Evolutionary conservation across 2,113 vertebrate genomes (phyloP), one percentile per base, ranked within the genome.

Genomic region (Passerina amoena): DNA sequence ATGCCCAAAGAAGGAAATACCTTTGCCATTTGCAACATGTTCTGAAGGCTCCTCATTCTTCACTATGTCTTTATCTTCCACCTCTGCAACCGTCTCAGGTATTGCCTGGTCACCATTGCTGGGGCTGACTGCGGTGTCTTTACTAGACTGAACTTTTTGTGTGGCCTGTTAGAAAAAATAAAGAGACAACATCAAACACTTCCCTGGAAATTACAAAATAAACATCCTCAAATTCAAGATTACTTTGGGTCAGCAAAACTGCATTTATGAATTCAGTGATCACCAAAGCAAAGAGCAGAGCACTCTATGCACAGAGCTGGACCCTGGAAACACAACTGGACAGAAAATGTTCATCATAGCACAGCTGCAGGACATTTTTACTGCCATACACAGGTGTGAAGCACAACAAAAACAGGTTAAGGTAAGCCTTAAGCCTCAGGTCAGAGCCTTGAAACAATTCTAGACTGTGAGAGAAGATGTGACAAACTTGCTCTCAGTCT

Each of bases 31-130:
- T 66, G 73, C 93, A 72, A 40, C 69, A 4, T 90, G 97, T 60
- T 98, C 97, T 37, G 98, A 97, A 75, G 98, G 98, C 19, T 98
- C 97, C 86, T 98, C 98, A 3, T 91, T 97, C 71, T 95, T 97
- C 14, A 68, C 70, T 37, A 15, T 18, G 44, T 78, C 83, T 66
- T 94, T 96, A 51, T 96, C 95, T 82, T 80, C 90, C 83, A 68
- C 53, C 69, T 95, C 86, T 72, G 95, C 93, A 50, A 48, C 86
- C 33, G 82, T 35, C 95, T 97, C 96, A 50, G 96, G 28, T 61
- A 81, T 1, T 53, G 72, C 92, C 78, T 95, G 96, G 38, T 88
- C 77, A 9, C 81, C 80, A 16, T 94, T 86, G 48, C 33, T 88
- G 79, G 90, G 63, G 68, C 33, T 79, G n/a, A 94, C 76, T 69